phyloP scores from a whole-genome alignment of 2,888 invertebrate species.

The Amphiduros pacificus region DNA sequence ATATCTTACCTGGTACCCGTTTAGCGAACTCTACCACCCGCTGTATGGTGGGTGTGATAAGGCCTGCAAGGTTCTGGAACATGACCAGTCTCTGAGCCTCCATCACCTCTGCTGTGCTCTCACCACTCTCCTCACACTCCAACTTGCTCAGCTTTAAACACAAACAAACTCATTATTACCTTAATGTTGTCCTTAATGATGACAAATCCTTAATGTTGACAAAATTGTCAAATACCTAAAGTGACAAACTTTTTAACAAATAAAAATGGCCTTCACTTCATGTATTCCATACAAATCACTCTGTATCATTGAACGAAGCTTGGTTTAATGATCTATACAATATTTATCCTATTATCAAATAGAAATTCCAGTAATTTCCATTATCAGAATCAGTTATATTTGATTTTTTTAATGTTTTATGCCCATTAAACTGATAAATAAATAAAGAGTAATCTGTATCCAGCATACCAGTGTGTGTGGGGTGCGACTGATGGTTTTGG shows the following conservation, averaged over 20 bases:
- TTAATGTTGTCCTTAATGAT: background rate
- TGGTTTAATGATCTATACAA: too few species aligned
- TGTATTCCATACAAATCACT: background rate
- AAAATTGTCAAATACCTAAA: too few species aligned
- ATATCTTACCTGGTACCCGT: slow-evolving; percentile 77
- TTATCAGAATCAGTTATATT: too few species aligned
- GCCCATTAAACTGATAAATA: too few species aligned
- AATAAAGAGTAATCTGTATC: too few species aligned
- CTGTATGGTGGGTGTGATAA: slow-evolving; percentile 87
- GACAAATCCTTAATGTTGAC: too few species aligned
- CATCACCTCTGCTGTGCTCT: background rate
- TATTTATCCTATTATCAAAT: too few species aligned
- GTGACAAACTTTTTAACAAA: background rate
- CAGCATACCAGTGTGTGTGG: slow-evolving; percentile 68
- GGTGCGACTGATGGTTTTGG: slow-evolving; percentile 70
- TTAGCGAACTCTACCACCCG: slow-evolving; percentile 96
- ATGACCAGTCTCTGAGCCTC: slow-evolving; percentile 62
- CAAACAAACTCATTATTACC: background rate
- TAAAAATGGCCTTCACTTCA: background rate
- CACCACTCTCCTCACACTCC: slow-evolving; percentile 1
- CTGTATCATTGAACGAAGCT: too few species aligned
- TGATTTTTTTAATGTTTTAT: too few species aligned
- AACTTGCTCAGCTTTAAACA: slow-evolving; percentile 10
- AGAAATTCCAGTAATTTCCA: too few species aligned
- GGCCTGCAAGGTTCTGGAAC: slow-evolving; percentile 83